Percentiles rank a stretch among this genome's conserved stretches.
These are phyloP conservation scores for Archaeoteleia sp. DNA, from an alignment of 2,888 invertebrate genomes.

Conservation along the genomic window DNA sequence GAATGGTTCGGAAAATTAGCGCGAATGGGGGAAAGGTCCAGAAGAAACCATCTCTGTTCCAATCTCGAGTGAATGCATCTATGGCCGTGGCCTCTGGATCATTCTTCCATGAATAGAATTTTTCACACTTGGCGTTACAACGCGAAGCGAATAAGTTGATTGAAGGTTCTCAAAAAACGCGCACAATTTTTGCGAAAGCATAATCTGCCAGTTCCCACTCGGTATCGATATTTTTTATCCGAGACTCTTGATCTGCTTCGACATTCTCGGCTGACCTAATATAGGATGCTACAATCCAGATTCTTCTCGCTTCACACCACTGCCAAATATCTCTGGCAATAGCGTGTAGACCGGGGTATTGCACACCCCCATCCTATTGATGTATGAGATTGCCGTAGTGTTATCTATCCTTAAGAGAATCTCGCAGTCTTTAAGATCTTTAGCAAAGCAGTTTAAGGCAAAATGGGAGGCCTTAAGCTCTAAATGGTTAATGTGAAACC, in stretches of 20 bases:
- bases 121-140: constrained; percentile 25
- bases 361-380: constrained; percentile 54
- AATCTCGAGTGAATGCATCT: constrained; percentile 29
- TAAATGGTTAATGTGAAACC: constrained; percentile 46
- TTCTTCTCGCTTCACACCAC: constrained; percentile 46
- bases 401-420: constrained; percentile 54
- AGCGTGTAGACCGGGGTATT: constrained; percentile 29
- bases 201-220: constrained; percentile 41
- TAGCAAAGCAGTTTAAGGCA: constrained; percentile 18
- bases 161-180: constrained; percentile 20
- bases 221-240: constrained; percentile 44
- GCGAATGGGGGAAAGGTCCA: constrained; percentile 32
- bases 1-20: constrained; percentile 12
- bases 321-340: constrained; percentile 51
- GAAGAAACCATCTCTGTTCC: constrained; percentile 11
- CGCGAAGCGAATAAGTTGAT: constrained; percentile 42
- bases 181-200: constrained; percentile 23
- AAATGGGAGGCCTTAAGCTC: constrained; percentile 42
- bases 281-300: constrained; percentile 52
- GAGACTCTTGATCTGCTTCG: constrained; percentile 56
- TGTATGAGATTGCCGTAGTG: constrained; percentile 52
- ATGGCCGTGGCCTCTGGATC: constrained; percentile 16
- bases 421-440: constrained; percentile 25
- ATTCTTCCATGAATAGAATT: constrained; percentile 23
- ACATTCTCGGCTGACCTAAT: constrained; percentile 44